Conservation (phyloP, 2,888 invertebrate genomes). For the Caenorhabditis drosophilae region DNA sequence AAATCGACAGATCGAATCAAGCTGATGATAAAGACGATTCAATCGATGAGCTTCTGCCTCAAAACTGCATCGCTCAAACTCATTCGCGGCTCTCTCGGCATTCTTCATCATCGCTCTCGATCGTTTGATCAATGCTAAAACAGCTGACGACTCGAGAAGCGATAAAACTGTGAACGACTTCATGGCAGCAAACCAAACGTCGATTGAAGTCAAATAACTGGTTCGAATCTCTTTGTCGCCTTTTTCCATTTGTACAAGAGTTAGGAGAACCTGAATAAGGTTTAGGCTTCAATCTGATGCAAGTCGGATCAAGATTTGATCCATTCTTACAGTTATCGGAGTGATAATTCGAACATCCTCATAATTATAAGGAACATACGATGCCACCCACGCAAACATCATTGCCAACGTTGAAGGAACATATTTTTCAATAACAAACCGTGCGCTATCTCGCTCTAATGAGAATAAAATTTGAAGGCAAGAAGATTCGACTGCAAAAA, state of each 20-base stretch:
- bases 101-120: constrained; percentile 60
- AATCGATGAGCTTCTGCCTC: constrained; percentile 49
- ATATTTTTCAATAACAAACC: constrained; percentile 66
- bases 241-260: constrained; percentile 68
- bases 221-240: constrained; percentile 62
- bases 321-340: constrained; percentile 63
- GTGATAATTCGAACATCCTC: constrained; percentile 68
- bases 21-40: constrained; percentile 56
- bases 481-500: constrained; percentile 62
- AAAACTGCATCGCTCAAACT: constrained; percentile 52
- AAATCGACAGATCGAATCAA: constrained; percentile 52
- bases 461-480: constrained; percentile 61
- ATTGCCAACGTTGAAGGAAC: constrained; percentile 59
- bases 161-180: constrained; percentile 64
- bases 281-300: neutral
- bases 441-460: constrained; percentile 61
- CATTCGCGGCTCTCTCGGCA: constrained; percentile 59
- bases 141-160: constrained; percentile 60
- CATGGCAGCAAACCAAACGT: constrained; percentile 65
- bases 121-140: constrained; percentile 63
- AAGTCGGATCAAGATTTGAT: too few species aligned
- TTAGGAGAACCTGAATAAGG: constrained; percentile 62
- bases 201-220: constrained; percentile 65
- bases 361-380: constrained; percentile 67
- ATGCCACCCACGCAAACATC: constrained; percentile 65